Conservation (phyloP, 2,113 vertebrate species). For the Circaetus gallicus region DNA sequence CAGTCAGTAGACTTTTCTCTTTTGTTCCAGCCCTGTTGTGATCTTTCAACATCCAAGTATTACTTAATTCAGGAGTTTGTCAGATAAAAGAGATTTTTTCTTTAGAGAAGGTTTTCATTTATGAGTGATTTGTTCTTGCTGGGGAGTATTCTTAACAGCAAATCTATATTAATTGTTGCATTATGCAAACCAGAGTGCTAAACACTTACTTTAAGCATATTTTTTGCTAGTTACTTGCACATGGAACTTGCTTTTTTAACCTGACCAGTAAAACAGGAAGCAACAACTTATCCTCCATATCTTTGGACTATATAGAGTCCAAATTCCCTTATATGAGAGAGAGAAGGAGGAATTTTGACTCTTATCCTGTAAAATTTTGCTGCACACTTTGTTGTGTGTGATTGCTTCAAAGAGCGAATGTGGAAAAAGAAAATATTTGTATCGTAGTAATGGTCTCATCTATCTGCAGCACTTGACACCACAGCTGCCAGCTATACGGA, state of each 20-base stretch:
- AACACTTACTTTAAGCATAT: background rate
- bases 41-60: conserved; percentile 3
- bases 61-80: conserved; percentile 14
- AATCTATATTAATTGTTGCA: background rate
- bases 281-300: background rate
- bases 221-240: background rate
- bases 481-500: conserved; percentile 29
- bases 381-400: background rate
- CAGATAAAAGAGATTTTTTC: background rate
- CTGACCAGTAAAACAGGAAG: background rate
- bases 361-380: background rate
- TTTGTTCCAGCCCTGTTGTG: conserved; percentile 39
- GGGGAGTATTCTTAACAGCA: background rate
- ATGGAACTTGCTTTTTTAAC: background rate
- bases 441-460: background rate
- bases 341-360: background rate
- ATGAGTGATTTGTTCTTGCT: conserved; percentile 15
- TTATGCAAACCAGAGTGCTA: background rate
- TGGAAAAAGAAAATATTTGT: conserved; percentile 38
- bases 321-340: background rate
- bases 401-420: background rate
- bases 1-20: background rate
- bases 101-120: conserved; percentile 9
- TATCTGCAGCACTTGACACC: conserved; percentile 6
- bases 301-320: background rate